Evolutionary conservation across 2,797 vertebrate genomes (phyloP).

Genomic region (Acridotheres tristis): DNA sequence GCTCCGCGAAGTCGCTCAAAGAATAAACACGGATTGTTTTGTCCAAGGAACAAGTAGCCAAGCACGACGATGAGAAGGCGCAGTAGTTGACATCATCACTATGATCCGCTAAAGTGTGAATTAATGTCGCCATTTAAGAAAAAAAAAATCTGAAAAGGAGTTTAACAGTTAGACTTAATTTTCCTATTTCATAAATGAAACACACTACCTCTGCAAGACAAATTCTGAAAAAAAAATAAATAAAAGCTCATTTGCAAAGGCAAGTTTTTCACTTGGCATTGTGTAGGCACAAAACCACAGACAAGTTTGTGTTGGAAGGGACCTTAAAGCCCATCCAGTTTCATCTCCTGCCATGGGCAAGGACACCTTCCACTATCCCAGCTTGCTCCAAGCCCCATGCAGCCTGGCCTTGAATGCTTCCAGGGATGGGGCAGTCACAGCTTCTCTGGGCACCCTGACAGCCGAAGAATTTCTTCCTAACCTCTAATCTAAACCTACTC

Average conservation of each 20-base stretch:
- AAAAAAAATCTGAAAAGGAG: slow-evolving; percentile 62
- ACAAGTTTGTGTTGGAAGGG: neutral
- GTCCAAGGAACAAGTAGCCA: slow-evolving; percentile 94
- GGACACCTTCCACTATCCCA: neutral
- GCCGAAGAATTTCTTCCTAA: neutral
- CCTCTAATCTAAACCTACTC: neutral
- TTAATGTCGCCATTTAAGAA: slow-evolving; percentile 83
- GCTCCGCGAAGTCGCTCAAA: slow-evolving; percentile 79
- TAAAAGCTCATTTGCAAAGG: neutral
- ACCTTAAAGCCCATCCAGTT: neutral
- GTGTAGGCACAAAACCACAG: neutral
- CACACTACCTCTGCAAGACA: neutral
- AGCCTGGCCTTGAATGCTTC: neutral
- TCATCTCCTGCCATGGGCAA: neutral
- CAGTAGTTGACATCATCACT: slow-evolving; percentile 91
- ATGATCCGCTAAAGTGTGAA: slow-evolving; percentile 87
- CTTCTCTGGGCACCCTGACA: neutral
- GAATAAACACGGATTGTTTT: slow-evolving; percentile 89
- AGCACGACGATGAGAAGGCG: slow-evolving; percentile 82
- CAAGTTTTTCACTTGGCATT: neutral
- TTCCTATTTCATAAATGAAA: neutral
- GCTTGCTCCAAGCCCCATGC: neutral
- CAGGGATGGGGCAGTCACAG: neutral
- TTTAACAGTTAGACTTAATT: neutral
- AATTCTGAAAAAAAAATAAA: neutral